phyloP scores from a whole-genome alignment of 1,140 invertebrate species.

The Hylaeus anthracinus region DNA sequence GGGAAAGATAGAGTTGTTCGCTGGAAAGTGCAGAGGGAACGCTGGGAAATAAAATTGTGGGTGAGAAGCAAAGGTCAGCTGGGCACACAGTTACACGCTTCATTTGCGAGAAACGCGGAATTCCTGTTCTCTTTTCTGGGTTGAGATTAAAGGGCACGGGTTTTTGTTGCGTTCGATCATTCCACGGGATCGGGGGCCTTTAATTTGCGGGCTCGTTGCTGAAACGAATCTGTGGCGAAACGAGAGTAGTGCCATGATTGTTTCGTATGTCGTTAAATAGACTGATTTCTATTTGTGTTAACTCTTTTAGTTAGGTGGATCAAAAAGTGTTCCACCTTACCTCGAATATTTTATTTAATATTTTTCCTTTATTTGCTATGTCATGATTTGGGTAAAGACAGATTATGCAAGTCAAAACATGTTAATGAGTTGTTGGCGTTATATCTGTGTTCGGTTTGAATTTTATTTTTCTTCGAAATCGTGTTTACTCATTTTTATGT shows the following conservation, averaged over 20 bases:
- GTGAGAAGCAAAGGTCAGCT: constrained; percentile 31
- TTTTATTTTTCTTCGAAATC: too few species aligned
- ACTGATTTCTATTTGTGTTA: background rate
- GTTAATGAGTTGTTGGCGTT: too few species aligned
- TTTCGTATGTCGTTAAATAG: too few species aligned
- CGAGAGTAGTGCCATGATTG: too few species aligned
- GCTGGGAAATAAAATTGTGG: constrained; percentile 6
- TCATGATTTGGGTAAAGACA: too few species aligned
- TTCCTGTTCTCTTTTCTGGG: constrained; percentile 6
- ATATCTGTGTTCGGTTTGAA: too few species aligned
- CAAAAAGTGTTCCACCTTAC: too few species aligned
- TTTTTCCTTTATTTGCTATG: too few species aligned
- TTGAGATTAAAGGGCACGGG: constrained; percentile 15
- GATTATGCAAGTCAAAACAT: too few species aligned
- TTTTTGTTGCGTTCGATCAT: background rate
- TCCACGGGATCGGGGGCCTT: background rate
- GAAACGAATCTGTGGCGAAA: background rate
- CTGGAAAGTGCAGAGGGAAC: constrained; percentile 20
- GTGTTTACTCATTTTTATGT: too few species aligned
- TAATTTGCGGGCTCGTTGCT: background rate
- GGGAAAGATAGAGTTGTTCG: background rate
- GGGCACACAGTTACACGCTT: constrained; percentile 20
- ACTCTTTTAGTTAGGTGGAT: too few species aligned
- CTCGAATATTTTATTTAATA: too few species aligned
- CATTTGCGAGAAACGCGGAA: constrained; percentile 17